These are phyloP conservation scores for Mareca penelope DNA, from an alignment of 2,797 vertebrate genomes.

Conservation along the genomic window DNA sequence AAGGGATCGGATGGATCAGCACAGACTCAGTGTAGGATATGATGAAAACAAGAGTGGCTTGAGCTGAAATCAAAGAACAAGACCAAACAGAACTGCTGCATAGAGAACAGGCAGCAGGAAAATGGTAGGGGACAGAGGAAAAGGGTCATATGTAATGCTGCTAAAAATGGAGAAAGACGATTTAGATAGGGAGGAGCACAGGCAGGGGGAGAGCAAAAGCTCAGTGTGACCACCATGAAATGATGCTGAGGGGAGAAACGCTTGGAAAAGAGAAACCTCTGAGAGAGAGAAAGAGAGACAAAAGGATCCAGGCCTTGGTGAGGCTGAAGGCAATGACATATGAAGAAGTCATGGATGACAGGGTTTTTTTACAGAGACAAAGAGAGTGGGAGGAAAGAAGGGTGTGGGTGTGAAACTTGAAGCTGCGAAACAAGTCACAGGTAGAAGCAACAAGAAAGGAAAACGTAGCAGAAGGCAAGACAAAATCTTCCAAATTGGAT, in stretches of 20 bases:
- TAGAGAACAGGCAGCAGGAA: neutral
- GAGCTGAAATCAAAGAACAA: neutral
- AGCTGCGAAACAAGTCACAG: slow-evolving; percentile 16
- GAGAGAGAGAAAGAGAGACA: neutral
- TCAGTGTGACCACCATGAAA: neutral
- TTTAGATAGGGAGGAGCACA: neutral
- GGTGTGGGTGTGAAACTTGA: slow-evolving; percentile 47
- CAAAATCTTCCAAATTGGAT: neutral
- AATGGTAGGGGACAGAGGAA: neutral
- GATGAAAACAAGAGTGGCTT: neutral
- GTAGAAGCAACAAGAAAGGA: slow-evolving; percentile 24
- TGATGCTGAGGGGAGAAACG: neutral
- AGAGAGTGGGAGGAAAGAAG: slow-evolving; percentile 46
- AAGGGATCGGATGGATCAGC: neutral
- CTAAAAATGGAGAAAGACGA: neutral
- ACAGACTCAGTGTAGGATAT: neutral
- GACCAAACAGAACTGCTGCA: neutral
- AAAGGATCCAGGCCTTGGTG: neutral
- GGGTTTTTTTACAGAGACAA: slow-evolving; percentile 9
- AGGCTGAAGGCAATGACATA: neutral
- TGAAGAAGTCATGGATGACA: slow-evolving; percentile 34
- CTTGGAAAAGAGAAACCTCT: neutral
- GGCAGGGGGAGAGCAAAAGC: neutral
- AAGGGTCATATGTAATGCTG: neutral
- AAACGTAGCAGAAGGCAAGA: neutral